Evolutionary conservation across 2,888 invertebrate species (phyloP), one percentile per base, ranked within the genome.

Genomic region (Lacanobia oleracea): DNA sequence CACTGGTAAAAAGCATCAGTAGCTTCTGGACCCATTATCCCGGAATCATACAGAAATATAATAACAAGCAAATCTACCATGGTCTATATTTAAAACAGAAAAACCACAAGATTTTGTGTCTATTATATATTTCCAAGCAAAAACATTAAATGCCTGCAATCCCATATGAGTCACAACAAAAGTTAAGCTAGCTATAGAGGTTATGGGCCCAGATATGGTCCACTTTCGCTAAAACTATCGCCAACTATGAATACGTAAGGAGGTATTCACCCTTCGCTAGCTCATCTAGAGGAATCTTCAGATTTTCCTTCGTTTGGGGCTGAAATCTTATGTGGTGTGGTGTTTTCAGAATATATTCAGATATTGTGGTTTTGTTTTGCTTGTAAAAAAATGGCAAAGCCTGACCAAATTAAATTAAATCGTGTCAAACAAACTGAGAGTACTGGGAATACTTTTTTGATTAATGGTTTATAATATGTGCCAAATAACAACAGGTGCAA

Each of bases 141-240:
- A 33, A 33, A 33, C 0, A 6, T 4, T 33, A 6, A 5, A 6
- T 33, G 72, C 27, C 40, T 37, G 4, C 1, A 59, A 50, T 72
- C 70, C 53, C 75, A 51, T 43, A 59, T 37, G 66, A 54, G 48
- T 64, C 53, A 75, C 64, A 75, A 67, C 67, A 64, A 68, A 68
- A 77, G 40, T 75, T 59, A 10, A 66, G 51, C 57, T 16, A 57
- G 33, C 27, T n/a, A 21, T 48, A 51, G 60, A 72, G 57, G 77
- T 64, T 69, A 60, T 21, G 16, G 37, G 18, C 27, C 14, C 21
- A 40, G 18, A 43, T 59, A 63, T 66, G 43, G 57, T 62, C 21
- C 43, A 67, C 74, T 77, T 79, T 77, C 50, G 5, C 50, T 59
- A 27, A 21, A 45, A 66, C 27, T 43, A 79, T 51, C 21, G 54